Percentiles rank a stretch among this genome's conserved stretches.
Conservation (phyloP, 2,888 invertebrate genomes). For the Cordylochernes scorpioides region DNA sequence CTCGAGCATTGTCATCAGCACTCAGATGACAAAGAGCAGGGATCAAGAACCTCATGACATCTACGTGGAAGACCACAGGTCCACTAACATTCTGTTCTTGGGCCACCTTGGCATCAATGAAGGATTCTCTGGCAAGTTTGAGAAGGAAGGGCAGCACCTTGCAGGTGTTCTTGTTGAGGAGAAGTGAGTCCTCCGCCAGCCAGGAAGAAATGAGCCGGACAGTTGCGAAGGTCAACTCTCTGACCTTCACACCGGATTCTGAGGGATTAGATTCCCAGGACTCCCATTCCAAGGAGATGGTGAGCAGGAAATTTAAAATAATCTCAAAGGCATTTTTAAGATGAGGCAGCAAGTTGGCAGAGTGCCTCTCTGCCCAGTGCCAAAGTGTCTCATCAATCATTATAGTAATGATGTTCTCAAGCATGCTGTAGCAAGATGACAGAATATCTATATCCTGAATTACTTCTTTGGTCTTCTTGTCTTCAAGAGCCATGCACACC, state of each 20-base stretch:
- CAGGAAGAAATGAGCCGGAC: constrained; percentile 60
- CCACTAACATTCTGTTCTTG: constrained; percentile 36
- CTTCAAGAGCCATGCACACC: constrained; percentile 74
- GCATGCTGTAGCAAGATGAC: constrained; percentile 18
- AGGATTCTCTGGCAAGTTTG: constrained; percentile 49
- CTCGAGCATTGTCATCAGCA: constrained; percentile 61
- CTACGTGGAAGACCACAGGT: constrained; percentile 30
- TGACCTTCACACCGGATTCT: constrained; percentile 1
- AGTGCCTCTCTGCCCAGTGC: constrained; percentile 2
- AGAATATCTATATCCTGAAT: constrained; percentile 15
- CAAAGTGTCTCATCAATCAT: constrained; percentile 17
- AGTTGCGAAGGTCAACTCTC: constrained; percentile 47
- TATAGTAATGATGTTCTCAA: constrained; percentile 20
- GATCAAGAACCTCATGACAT: constrained; percentile 50
- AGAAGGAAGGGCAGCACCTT: constrained; percentile 53
- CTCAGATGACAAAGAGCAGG: constrained; percentile 72
- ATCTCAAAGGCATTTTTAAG: constrained; percentile 7
- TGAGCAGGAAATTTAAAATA: constrained; percentile 5
- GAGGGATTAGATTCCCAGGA: not conserved
- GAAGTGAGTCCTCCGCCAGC: constrained; percentile 62
- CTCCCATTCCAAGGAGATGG: constrained; percentile 3
- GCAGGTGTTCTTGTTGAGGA: constrained; percentile 36
- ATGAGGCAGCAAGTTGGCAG: constrained; percentile 4
- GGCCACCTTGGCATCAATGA: constrained; percentile 28
- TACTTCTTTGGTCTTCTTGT: constrained; percentile 39